Conservation (phyloP, 1,140 invertebrate species). For the Aradophagus sp. region DNA sequence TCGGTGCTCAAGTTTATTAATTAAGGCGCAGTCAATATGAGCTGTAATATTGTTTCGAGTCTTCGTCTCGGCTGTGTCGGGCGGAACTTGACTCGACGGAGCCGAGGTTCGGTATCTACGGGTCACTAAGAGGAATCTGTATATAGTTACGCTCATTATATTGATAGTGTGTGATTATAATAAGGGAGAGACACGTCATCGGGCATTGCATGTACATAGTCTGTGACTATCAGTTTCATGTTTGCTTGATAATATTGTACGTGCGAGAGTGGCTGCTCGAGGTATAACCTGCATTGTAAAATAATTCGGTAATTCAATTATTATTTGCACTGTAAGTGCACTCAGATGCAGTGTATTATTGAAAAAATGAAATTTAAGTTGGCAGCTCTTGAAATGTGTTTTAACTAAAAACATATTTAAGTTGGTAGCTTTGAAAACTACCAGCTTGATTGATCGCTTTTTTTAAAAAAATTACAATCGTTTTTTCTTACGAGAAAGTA, state of each 20-base stretch:
- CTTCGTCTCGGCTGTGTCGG: conserved; percentile 15
- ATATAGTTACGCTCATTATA: conserved; percentile 43
- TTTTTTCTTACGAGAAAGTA: too few species aligned
- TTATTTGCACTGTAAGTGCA: too few species aligned
- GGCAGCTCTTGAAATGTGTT: too few species aligned
- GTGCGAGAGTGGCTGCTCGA: conserved; percentile 9
- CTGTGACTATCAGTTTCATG: conserved; percentile 48
- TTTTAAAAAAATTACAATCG: too few species aligned
- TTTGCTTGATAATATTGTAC: conserved; percentile 37
- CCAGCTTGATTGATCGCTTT: too few species aligned
- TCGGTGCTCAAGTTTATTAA: conserved; percentile 24
- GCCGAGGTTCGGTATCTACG: conserved; percentile 32
- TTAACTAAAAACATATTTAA: too few species aligned
- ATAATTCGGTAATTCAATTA: conserved; percentile 23
- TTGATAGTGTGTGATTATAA: conserved; percentile 50
- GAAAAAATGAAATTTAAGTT: too few species aligned
- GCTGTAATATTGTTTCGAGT: conserved; percentile 22
- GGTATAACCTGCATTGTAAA: conserved; percentile 15
- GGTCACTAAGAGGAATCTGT: conserved; percentile 39
- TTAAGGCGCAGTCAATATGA: conserved; percentile 20
- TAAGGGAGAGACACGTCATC: conserved; percentile 38
- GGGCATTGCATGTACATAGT: conserved; percentile 24
- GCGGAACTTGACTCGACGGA: conserved; percentile 24
- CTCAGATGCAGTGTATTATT: too few species aligned
- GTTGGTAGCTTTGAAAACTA: too few species aligned